Evolutionary conservation across 2,113 vertebrate genomes (phyloP).

Genomic region (Sprattus sprattus): DNA sequence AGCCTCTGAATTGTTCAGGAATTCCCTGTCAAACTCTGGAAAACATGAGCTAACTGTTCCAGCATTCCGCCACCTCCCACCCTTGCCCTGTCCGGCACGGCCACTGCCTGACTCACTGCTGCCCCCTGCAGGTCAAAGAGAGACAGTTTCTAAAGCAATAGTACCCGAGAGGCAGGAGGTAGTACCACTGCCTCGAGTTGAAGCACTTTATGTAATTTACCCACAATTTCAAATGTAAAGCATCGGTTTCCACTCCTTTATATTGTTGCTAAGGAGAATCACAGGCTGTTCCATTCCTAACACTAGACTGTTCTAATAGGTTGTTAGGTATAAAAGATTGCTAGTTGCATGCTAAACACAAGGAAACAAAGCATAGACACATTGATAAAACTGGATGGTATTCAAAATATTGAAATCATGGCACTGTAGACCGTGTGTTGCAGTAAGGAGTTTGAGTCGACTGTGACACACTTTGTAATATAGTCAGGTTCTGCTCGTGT

Average conservation of each 20-base stretch:
- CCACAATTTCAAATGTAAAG: background rate
- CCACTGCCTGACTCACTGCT: slow-evolving; percentile 27
- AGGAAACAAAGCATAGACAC: background rate
- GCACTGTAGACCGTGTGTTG: background rate
- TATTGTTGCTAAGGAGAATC: background rate
- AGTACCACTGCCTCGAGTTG: background rate
- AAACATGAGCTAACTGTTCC: slow-evolving; percentile 46
- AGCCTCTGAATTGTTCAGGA: slow-evolving; percentile 33
- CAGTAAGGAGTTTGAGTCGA: background rate
- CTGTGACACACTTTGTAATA: background rate
- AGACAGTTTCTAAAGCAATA: background rate
- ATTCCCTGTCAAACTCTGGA: slow-evolving; percentile 41
- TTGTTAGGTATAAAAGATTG: background rate
- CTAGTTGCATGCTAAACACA: background rate
- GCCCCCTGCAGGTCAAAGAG: slow-evolving; percentile 47
- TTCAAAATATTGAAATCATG: background rate
- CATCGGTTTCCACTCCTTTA: no score
- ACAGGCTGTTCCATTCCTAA: background rate
- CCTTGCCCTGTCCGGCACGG: background rate
- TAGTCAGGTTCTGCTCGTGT: background rate
- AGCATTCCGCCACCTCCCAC: slow-evolving; percentile 36
- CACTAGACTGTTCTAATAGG: background rate
- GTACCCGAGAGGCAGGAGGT: background rate
- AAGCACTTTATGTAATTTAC: background rate
- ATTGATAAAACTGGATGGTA: background rate